Evolutionary conservation across 1,140 invertebrate genomes (phyloP).

Genomic region (Elysia chlorotica): DNA sequence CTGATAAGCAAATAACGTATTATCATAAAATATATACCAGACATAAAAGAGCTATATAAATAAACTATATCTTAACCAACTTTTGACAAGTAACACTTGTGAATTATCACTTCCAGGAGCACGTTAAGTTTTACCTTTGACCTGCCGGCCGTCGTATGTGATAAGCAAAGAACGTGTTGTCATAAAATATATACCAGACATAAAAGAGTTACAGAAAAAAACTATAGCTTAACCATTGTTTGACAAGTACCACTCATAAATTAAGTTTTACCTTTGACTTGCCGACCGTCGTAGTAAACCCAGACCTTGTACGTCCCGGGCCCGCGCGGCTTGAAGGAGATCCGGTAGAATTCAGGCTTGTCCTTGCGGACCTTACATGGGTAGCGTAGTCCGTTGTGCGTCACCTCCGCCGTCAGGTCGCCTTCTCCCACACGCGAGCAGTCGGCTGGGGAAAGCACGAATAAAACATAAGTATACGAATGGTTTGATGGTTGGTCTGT

Average conservation of each 20-base stretch:
- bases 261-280: constrained; percentile 81
- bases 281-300: constrained; percentile 92
- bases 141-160: constrained; percentile 94
- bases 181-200: too few species aligned
- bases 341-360: constrained; percentile 79
- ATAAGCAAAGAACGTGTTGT: too few species aligned
- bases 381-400: constrained; percentile 73
- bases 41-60: too few species aligned
- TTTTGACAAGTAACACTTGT: not conserved
- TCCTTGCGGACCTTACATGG: constrained; percentile 83
- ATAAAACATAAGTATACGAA: too few species aligned
- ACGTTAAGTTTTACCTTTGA: constrained; percentile 80
- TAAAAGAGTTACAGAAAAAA: too few species aligned
- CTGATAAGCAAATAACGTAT: too few species aligned
- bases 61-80: too few species aligned
- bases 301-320: constrained; percentile 92
- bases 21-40: too few species aligned
- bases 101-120: too few species aligned
- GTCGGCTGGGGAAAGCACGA: constrained; percentile 45
- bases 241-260: not conserved
- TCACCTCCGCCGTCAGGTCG: constrained; percentile 75
- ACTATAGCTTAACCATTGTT: too few species aligned
- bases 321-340: constrained; percentile 85
- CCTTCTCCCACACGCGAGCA: constrained; percentile 47
- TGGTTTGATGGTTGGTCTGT: too few species aligned